phyloP scores from a whole-genome alignment of 2,888 invertebrate genomes.

The Drosophila vallismaia region DNA sequence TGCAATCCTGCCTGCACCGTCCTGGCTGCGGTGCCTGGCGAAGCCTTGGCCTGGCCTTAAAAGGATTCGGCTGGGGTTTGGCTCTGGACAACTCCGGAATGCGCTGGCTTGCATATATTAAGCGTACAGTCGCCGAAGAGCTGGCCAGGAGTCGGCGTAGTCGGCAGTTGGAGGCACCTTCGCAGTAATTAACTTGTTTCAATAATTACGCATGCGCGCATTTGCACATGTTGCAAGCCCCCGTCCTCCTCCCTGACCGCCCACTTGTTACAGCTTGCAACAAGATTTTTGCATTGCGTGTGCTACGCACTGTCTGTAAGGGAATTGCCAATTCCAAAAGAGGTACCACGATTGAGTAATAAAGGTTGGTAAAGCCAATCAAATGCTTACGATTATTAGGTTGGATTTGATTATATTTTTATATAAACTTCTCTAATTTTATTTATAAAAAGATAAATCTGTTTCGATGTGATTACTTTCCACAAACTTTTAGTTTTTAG shows the following conservation, averaged over 20 bases:
- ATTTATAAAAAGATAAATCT: no score
- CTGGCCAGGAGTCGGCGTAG: constrained; percentile 2
- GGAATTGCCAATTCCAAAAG: neutral
- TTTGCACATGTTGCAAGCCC: constrained; percentile 73
- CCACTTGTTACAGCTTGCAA: constrained; percentile 50
- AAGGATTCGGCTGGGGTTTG: constrained; percentile 57
- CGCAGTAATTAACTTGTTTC: constrained; percentile 80
- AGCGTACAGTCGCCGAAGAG: constrained; percentile 30
- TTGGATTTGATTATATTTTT: no score
- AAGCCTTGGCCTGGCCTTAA: constrained; percentile 56
- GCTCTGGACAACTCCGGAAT: constrained; percentile 56
- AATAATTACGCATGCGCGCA: constrained; percentile 80
- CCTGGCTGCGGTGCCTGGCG: constrained; percentile 20
- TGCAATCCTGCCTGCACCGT: constrained; percentile 31
- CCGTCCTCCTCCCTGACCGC: constrained; percentile 23
- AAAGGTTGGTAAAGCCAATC: neutral
- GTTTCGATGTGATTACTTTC: no score
- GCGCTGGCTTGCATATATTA: constrained; percentile 76
- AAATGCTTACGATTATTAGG: no score
- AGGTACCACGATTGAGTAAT: constrained; percentile 5
- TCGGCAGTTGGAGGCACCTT: constrained; percentile 56
- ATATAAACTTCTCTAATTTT: neutral
- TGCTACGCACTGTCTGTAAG: constrained; percentile 37
- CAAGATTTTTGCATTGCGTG: constrained; percentile 81
- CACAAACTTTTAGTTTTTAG: neutral